Evolutionary conservation across 2,888 invertebrate species (phyloP), one percentile per base, ranked within the genome.

Genomic region (Athrips mouffetella): DNA sequence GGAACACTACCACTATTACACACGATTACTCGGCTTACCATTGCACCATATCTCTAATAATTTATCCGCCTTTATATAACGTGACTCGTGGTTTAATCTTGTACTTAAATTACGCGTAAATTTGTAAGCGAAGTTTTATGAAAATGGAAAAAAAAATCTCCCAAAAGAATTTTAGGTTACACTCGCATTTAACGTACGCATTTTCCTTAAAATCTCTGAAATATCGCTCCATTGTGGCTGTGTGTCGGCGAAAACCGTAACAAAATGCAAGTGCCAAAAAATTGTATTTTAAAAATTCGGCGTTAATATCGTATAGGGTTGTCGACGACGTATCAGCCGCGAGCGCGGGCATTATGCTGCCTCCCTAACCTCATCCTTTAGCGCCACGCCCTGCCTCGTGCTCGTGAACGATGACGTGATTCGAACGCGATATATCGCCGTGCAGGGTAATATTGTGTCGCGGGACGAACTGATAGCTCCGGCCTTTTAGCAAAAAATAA

Each of bases 401-500:
- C 11, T 37, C 73, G 76, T 85, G 76, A 83, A 75, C 78, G 82
- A 85, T 83, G 81, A 73, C 80, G 77, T 75, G 80, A 81, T 82
- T 78, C 69, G 64, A 76, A 78, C 74, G 73, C 80, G 76, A 84
- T 85, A 84, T 82, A 83, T 81, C 76, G 74, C 70, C 72, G 63
- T 71, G 74, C 73, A 73, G 80, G 80, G 77, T 82, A 80, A 85
- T 86, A 86, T 83, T 80, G 77, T 84, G 77, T 78, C 76, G 76
- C 75, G 37, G 37, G 74, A 71, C 76, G 66, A 64, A 77, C 81
- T 80, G 83, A 86, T 87, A 83, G 74, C 83, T 74, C 57, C 71
- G 76, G 74, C 78, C 75, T 79, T 81, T 70, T 76, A 73, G 70
- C 78, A 85, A 86, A 86, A 85, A 87, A 85, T 85, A 85, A 84